Conservation (phyloP, 2,113 vertebrate species). For the Anolis carolinensis region DNA sequence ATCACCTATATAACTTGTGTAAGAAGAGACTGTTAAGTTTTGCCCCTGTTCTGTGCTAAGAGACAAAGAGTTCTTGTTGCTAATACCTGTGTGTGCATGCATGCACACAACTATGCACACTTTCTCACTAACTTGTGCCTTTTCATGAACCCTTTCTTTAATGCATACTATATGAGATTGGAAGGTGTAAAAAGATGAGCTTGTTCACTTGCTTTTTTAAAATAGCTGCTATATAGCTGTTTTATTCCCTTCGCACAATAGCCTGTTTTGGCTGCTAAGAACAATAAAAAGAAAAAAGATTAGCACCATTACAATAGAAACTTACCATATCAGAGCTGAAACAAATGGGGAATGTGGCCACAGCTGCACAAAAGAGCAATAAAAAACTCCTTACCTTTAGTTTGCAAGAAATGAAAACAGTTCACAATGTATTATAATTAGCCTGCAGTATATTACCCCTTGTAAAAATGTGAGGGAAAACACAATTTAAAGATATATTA, state of each 20-base stretch:
- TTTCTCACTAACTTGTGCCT: background rate
- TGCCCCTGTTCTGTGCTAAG: background rate
- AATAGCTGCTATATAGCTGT: fast-evolving
- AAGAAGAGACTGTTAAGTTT: background rate
- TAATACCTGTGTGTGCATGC: background rate
- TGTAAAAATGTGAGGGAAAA: conserved; percentile 64
- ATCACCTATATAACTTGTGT: background rate
- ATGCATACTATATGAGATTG: conserved; percentile 8
- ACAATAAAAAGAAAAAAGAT: conserved; percentile 31
- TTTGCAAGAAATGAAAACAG: conserved; percentile 54
- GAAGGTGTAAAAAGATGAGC: background rate
- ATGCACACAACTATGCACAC: background rate
- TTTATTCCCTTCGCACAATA: background rate
- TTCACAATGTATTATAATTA: conserved; percentile 64
- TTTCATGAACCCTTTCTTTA: background rate
- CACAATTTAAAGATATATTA: conserved; percentile 65
- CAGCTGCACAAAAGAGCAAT: conserved; percentile 61
- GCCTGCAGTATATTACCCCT: conserved; percentile 45
- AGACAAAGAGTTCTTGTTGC: background rate
- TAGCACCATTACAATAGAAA: conserved; percentile 29
- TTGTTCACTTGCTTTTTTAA: background rate
- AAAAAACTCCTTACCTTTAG: conserved; percentile 58
- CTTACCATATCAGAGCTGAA: conserved; percentile 51
- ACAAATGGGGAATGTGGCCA: conserved; percentile 49
- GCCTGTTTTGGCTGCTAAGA: conserved; percentile 21